Evolutionary conservation across 1,140 invertebrate genomes (phyloP).

Genomic region (Elymnias hypermnestra): DNA sequence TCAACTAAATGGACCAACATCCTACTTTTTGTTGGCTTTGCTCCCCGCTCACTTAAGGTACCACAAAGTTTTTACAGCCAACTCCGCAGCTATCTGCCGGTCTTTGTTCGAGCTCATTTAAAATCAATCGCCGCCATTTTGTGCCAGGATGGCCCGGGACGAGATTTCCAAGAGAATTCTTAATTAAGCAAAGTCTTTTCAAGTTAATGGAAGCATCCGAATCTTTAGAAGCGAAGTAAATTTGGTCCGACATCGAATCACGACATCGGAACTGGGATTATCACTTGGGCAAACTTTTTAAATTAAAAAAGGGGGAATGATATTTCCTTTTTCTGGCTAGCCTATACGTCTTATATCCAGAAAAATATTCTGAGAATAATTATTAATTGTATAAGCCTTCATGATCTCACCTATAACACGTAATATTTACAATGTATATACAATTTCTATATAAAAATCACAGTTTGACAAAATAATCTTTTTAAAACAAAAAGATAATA

Average conservation of each 20-base stretch:
- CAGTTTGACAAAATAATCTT: no score
- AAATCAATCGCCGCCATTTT: conserved; percentile 67
- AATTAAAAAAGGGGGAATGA: conserved; percentile 5
- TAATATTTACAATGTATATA: conserved; percentile 5
- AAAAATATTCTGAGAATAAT: no score
- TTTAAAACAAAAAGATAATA: no score
- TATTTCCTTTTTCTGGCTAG: neutral
- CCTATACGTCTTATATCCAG: neutral
- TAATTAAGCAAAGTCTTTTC: conserved; percentile 70
- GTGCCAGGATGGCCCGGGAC: conserved; percentile 41
- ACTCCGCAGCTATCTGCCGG: conserved; percentile 26
- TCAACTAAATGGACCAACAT: neutral
- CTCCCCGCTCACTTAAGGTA: conserved; percentile 12
- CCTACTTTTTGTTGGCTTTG: neutral
- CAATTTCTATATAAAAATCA: no score
- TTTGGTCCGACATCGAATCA: conserved; percentile 41
- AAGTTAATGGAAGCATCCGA: conserved; percentile 60
- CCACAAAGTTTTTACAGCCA: conserved; percentile 45
- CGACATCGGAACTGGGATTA: conserved; percentile 26
- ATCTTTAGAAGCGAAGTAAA: conserved; percentile 51
- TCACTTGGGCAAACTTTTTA: conserved; percentile 19
- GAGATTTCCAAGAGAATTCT: conserved; percentile 68
- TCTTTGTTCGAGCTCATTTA: conserved; percentile 63
- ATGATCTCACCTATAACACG: no score
- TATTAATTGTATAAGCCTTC: no score